Conservation (phyloP, 2,888 invertebrate species). For the Lithophane socia region DNA sequence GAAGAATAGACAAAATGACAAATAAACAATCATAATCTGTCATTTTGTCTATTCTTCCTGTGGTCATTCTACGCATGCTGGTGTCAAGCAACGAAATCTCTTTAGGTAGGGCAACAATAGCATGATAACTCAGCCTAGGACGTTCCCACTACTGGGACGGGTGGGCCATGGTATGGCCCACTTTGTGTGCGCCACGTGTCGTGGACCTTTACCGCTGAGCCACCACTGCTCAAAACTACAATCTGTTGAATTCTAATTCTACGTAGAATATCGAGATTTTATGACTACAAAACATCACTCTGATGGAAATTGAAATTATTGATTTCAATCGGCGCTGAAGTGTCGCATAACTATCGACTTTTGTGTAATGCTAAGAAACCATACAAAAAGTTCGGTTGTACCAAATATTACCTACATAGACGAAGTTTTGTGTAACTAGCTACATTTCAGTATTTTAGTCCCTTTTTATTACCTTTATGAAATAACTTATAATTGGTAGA, state of each 20-base stretch:
- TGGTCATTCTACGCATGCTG: not conserved
- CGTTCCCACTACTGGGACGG: not conserved
- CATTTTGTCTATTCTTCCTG: too few species aligned
- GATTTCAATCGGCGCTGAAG: not conserved
- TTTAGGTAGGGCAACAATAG: not conserved
- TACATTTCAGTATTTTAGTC: not conserved
- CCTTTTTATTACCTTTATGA: not conserved
- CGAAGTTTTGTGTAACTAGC: not conserved
- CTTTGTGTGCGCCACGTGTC: not conserved
- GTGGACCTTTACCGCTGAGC: not conserved
- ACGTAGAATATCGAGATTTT: not conserved
- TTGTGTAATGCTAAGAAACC: conserved; percentile 25
- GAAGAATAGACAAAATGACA: too few species aligned
- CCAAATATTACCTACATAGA: not conserved
- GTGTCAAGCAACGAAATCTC: not conserved
- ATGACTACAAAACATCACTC: not conserved
- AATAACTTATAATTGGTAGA: not conserved
- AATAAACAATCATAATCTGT: too few species aligned
- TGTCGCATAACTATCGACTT: not conserved
- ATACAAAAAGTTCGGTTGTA: conserved; percentile 1
- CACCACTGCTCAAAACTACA: not conserved
- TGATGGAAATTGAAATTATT: conserved; percentile 22
- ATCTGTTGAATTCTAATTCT: not conserved
- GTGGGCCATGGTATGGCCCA: too few species aligned
- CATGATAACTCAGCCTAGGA: not conserved